Conservation (phyloP, 2,113 vertebrate genomes). For the Charadrius vociferus region DNA sequence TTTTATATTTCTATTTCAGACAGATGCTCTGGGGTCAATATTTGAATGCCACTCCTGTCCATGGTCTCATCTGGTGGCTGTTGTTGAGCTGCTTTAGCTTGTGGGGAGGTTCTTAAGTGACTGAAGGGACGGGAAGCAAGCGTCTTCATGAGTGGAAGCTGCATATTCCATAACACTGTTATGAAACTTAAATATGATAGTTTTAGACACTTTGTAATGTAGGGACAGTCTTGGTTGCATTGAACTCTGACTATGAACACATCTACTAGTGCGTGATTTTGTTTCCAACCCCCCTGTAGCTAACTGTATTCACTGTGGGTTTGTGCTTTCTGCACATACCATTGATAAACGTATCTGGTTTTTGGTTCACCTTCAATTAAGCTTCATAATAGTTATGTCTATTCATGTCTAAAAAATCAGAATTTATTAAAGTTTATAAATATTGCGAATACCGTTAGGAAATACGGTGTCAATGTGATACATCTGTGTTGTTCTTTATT, state of each 20-base stretch:
- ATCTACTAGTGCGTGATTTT: neutral
- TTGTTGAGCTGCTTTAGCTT: neutral
- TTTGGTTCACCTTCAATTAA: neutral
- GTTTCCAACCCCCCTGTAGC: neutral
- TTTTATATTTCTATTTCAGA: neutral
- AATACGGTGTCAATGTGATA: neutral
- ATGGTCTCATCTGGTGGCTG: neutral
- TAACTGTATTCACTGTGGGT: neutral
- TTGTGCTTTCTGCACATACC: neutral
- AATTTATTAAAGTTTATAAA: neutral
- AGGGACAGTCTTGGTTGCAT: neutral
- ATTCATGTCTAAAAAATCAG: neutral
- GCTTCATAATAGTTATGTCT: neutral
- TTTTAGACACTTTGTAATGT: neutral
- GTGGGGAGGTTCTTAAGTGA: neutral
- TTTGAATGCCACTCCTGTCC: neutral
- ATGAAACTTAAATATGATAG: neutral
- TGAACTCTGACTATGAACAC: neutral
- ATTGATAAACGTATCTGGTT: neutral
- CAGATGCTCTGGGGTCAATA: neutral
- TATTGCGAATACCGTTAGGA: neutral
- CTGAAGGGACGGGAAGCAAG: neutral
- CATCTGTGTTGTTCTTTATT: neutral
- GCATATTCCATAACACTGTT: neutral
- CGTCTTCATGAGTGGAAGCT: neutral